Percentiles rank a stretch among this genome's conserved stretches.
phyloP scores from a whole-genome alignment of 2,797 vertebrate species.

The Tokudaia muenninki region DNA sequence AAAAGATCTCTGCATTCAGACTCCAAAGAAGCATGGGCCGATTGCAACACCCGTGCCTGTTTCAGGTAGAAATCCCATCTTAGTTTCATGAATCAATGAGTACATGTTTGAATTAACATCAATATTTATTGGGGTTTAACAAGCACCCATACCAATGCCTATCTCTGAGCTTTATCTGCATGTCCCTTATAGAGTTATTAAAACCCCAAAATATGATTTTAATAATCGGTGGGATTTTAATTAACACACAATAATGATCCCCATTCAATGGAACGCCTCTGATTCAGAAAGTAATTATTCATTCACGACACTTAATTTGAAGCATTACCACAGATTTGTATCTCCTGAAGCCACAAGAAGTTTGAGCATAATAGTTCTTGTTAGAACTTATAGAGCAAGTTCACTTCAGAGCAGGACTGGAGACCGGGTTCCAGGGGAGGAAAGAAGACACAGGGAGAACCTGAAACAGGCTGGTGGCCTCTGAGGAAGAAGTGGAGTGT shows the following conservation, averaged over 20 bases:
- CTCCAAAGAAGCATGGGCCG: not conserved
- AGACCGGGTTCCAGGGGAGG: not conserved
- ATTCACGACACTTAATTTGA: conserved; percentile 84
- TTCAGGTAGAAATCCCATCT: conserved; percentile 30
- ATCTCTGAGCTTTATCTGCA: conserved; percentile 79
- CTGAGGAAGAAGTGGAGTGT: fast-evolving
- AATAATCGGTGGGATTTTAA: conserved; percentile 85
- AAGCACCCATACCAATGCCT: conserved; percentile 67
- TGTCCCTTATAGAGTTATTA: conserved; percentile 83
- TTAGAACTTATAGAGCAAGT: conserved; percentile 76
- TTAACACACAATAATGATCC: conserved; percentile 84
- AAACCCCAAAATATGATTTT: conserved; percentile 82
- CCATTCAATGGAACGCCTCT: conserved; percentile 78
- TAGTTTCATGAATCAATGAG: conserved; percentile 41
- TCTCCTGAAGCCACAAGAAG: conserved; percentile 81
- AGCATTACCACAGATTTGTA: conserved; percentile 82
- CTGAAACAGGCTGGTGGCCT: conserved; percentile 14
- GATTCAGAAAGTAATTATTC: conserved; percentile 85
- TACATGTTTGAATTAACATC: conserved; percentile 67
- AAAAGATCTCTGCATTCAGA: not conserved
- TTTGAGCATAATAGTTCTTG: conserved; percentile 75
- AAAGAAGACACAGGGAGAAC: not conserved
- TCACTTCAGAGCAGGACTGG: conserved; percentile 73
- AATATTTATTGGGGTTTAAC: conserved; percentile 79
- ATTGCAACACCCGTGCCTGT: not conserved